Base-by-base conservation (phyloP, 2,888 invertebrate species). In the Loripinus fragilis region DNA sequence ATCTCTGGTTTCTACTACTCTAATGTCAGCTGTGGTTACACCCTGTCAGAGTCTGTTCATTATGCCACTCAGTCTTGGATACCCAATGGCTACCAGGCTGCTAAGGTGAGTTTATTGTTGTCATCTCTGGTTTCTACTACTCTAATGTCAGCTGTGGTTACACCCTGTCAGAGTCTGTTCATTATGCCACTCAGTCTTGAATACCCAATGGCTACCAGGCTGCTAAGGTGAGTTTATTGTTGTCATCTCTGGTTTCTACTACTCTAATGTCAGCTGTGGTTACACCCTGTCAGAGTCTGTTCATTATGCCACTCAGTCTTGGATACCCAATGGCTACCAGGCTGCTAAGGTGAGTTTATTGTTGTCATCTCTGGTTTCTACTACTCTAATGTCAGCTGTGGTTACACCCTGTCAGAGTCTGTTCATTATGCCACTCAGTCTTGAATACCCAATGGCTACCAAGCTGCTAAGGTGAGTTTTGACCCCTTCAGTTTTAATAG, bases 241-340 rank as follows among this genome's bases (percentile, higher is more conserved):
- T 0, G 97, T 98, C 0, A 97, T 98, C 92, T 98, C 98, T 0
- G 95, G 96, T 90, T 97, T 97, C 0, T 98, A 97, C 91, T 97
- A 98, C 0, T 97, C 97, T 0, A 97, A 97, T 55, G 95, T 98
- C 79, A 96, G 97, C 84, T 97, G 97, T 0, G 98, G 98, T 0
- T 98, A 97, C 91, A 96, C 96, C 0, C 96, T 98, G 0, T 97
- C 98, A 0, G 98, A 99, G 92, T 98, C 98, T 90, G 97, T 98
- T 0, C 98, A 98, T 92, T 98, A 97, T 90, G 98, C 98, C 0
- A 96, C 96, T 10, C 94, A 95, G 0, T 95, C 95, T 0, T 98
- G 98, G 97, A 94, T 98, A 0, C 94, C 95, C 69, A 94, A 95
- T 2, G 96, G 97, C 0, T 95, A 96, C 85, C 94, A 95, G 88